Base-by-base conservation (phyloP, 2,888 invertebrate species). In the Macaria liturata region DNA sequence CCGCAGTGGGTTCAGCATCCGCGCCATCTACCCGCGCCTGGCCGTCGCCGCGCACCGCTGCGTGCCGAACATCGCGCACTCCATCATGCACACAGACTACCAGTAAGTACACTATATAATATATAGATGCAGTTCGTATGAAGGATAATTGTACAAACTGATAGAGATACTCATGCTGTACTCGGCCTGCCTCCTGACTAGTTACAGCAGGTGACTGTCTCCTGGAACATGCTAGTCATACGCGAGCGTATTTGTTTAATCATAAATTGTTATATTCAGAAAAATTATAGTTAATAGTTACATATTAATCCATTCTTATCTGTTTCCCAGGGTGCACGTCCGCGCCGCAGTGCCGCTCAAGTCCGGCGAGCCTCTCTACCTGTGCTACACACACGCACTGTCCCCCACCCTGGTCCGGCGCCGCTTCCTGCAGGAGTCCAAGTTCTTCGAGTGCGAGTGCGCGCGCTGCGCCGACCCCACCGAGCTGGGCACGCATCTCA, bases 1-100 rank as follows among this genome's bases (percentile, higher is more conserved):
- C 0, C 74, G 90, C 1, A 92, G 92, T 39, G 96, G 96, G 0
- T 94, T 93, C 74, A 92, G 94, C 20, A 92, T 97, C 3, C 93
- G 97, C 61, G 97, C 96, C 8, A 81, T 97, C n/a, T 97, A 95
- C 80, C 96, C 97, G 0, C 94, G 93, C 58, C 89, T 96, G 4
- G 94, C 95, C 4, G 92, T 97, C 61, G 92, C 97, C 68, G 96
- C 97, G 0, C 97, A 97, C 80, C 95, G 94, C 71, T 97, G 97
- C 78, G 94, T 97, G 3, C 95, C 97, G 1, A 97, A 97, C 78
- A 96, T 96, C 46, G 94, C 94, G 9, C 96, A 97, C 74, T 94
- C 95, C 40, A 94, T 97, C 63, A 84, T 93, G 30, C 86, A 88
- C 57, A 79, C 78, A 63, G 76, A 88, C 57, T 82, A 87, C 63